Conservation (phyloP, 1,140 invertebrate genomes). For the Harpegnathos saltator region DNA sequence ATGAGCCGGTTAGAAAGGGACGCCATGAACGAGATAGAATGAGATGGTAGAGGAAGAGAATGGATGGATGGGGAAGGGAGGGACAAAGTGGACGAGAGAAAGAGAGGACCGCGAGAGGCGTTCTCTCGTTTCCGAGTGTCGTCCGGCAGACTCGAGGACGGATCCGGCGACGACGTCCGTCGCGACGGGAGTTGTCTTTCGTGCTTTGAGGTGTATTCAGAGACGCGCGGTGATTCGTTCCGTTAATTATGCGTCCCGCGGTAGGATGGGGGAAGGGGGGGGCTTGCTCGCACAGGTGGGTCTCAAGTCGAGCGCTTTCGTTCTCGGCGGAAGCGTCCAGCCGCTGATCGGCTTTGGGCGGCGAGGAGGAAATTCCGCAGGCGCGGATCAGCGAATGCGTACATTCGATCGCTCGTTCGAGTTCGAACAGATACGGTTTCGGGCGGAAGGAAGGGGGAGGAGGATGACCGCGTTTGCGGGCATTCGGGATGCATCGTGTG, state of each 20-base stretch:
- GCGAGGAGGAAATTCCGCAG: too few relatives aligned
- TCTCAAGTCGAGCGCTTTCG: too few relatives aligned
- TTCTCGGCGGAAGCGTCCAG: too few relatives aligned
- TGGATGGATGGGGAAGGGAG: background rate
- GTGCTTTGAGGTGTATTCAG: conserved; percentile 38
- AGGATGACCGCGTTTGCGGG: too few relatives aligned
- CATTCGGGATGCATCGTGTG: too few relatives aligned
- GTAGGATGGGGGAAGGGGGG: background rate
- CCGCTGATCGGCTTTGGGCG: too few relatives aligned
- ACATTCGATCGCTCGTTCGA: too few relatives aligned
- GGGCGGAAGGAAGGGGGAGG: too few relatives aligned
- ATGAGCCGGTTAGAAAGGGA: conserved; percentile 21
- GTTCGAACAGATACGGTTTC: too few relatives aligned
- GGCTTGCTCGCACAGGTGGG: background rate
- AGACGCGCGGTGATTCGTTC: background rate
- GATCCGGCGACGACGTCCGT: conserved; percentile 32
- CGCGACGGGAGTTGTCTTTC: conserved; percentile 40
- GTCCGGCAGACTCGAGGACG: conserved; percentile 23
- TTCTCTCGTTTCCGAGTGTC: conserved; percentile 42
- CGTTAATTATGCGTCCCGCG: conserved; percentile 10
- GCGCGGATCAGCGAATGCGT: too few relatives aligned
- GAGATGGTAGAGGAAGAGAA: background rate
- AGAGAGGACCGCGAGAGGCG: conserved; percentile 1
- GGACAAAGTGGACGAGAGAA: background rate
- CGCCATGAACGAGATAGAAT: background rate